Evolutionary conservation across 2,113 vertebrate species (phyloP).

Genomic region (Chloropsis hardwickii): DNA sequence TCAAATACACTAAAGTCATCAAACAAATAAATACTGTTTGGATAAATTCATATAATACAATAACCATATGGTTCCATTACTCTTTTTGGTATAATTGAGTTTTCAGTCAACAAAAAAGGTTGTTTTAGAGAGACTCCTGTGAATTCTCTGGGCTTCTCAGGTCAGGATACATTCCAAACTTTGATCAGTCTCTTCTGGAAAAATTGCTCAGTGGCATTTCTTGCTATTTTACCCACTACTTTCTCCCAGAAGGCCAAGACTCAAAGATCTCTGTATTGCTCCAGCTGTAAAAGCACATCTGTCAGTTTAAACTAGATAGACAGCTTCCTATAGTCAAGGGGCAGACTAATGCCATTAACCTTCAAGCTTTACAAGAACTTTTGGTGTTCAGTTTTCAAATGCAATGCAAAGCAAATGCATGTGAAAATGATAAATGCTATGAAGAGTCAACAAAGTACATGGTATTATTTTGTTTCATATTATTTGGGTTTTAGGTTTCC

Average conservation of each 20-base stretch:
- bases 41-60: neutral
- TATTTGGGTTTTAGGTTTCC: neutral
- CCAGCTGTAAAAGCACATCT: conserved; percentile 70
- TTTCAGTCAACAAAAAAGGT: neutral
- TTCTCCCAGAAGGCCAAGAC: conserved; percentile 32
- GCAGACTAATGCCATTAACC: conserved; percentile 63
- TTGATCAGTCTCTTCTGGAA: conserved; percentile 32
- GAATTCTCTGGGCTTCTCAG: neutral
- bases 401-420: neutral
- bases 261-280: neutral
- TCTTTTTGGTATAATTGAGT: neutral
- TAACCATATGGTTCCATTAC: neutral
- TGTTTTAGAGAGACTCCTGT: neutral
- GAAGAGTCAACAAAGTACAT: neutral
- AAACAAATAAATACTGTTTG: neutral
- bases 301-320: conserved; percentile 57
- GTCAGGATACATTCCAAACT: conserved; percentile 13
- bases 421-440: conserved; percentile 2
- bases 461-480: neutral
- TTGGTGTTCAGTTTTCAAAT: conserved; percentile 30
- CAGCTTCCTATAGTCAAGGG: conserved; percentile 56
- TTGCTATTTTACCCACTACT: conserved; percentile 35
- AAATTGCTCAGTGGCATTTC: neutral
- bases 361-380: conserved; percentile 42
- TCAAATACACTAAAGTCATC: neutral